phyloP scores from a whole-genome alignment of 2,888 invertebrate genomes.

The Dicyrtomina minuta region DNA sequence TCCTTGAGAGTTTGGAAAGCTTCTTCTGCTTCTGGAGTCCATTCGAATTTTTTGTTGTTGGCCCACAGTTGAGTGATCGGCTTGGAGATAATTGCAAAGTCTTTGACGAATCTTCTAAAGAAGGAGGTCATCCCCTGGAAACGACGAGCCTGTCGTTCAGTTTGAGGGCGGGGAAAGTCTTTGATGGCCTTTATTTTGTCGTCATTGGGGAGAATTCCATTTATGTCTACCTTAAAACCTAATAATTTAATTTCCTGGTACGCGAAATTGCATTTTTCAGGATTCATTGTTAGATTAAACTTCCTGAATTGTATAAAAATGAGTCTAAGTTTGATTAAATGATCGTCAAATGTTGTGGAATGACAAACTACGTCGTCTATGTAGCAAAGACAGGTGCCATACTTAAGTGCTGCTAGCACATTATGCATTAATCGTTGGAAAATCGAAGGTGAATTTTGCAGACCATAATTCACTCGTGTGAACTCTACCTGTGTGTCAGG shows the following conservation, averaged over 20 bases:
- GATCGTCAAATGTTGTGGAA: too few relatives aligned
- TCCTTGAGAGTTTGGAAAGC: background rate
- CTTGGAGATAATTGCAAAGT: background rate
- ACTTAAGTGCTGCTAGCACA: background rate
- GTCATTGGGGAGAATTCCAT: background rate
- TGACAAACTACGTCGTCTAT: background rate
- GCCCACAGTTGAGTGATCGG: background rate
- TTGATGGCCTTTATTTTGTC: background rate
- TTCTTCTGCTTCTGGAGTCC: background rate
- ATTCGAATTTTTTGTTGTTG: background rate
- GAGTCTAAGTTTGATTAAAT: too few relatives aligned
- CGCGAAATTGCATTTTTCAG: too few relatives aligned
- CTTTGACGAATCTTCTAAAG: background rate
- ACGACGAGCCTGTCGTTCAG: background rate
- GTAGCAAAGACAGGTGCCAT: background rate
- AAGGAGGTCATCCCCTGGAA: background rate
- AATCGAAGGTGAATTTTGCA: too few relatives aligned
- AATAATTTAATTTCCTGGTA: too few relatives aligned
- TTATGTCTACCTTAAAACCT: too few relatives aligned
- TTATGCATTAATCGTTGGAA: too few relatives aligned
- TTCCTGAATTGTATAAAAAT: too few relatives aligned
- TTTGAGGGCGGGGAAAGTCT: background rate
- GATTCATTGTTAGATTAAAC: too few relatives aligned
- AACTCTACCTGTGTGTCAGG: too few relatives aligned
- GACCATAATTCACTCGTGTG: too few relatives aligned